Conservation (phyloP, 2,888 invertebrate genomes). For the Agapetus fuscipes region DNA sequence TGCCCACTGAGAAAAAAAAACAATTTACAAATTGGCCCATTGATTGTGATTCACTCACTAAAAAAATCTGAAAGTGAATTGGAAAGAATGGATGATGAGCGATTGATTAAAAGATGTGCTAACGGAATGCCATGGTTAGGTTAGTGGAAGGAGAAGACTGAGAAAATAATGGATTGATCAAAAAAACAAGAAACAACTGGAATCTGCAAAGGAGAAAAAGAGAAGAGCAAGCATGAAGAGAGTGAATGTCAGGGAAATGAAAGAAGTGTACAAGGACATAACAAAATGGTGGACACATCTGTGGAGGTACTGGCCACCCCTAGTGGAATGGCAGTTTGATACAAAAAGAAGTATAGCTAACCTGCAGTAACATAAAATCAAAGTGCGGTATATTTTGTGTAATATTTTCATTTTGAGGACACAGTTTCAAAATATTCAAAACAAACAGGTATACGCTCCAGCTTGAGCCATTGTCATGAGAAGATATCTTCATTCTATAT, state of each 20-base stretch:
- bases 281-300: not conserved
- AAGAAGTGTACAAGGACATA: not conserved
- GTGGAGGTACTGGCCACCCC: not conserved
- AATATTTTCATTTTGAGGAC: not conserved
- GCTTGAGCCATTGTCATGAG: not conserved
- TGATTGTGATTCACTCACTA: too few species aligned
- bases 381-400: conserved; percentile 5
- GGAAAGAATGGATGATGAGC: too few species aligned
- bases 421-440: conserved; percentile 4
- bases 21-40: too few species aligned
- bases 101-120: too few species aligned
- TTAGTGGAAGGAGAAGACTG: too few species aligned
- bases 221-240: too few species aligned
- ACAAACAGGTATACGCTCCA: conserved; percentile 4
- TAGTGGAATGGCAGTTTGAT: not conserved
- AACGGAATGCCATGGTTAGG: too few species aligned
- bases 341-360: not conserved
- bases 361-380: conserved; percentile 11
- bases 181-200: too few species aligned
- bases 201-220: too few species aligned
- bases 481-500: conserved; percentile 4
- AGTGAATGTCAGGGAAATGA: not conserved
- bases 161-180: too few species aligned
- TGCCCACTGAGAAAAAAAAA: too few species aligned
- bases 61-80: too few species aligned